Evolutionary conservation across 2,797 vertebrate species (phyloP).

Genomic region (Echeneis naucrates): DNA sequence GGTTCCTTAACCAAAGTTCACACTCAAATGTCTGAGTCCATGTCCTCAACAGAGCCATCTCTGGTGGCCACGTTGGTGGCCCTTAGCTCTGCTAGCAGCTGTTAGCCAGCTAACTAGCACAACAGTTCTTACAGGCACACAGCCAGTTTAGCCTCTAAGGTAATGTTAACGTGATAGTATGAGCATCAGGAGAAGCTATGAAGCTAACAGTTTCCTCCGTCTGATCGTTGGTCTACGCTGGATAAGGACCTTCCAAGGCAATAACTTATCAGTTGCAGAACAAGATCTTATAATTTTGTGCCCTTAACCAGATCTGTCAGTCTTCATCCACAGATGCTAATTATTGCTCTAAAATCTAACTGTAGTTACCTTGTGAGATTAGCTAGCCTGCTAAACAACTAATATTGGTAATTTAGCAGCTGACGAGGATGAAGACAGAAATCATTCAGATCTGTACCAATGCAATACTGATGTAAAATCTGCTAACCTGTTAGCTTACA

Average conservation of each 20-base stretch:
- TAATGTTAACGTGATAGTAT: neutral
- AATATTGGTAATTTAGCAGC: neutral
- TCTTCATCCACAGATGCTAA: neutral
- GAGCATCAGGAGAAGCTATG: neutral
- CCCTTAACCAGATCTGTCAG: neutral
- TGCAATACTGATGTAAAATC: neutral
- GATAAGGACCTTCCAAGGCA: neutral
- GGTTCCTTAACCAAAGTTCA: neutral
- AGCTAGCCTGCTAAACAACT: neutral
- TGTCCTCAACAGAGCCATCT: neutral
- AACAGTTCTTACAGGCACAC: conserved; percentile 2
- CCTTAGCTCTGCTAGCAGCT: neutral
- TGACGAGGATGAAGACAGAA: neutral
- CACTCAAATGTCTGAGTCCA: conserved; percentile 7
- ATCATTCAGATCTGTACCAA: neutral
- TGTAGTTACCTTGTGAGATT: neutral
- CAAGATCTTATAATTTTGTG: neutral
- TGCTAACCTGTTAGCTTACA: neutral
- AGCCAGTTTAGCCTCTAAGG: neutral
- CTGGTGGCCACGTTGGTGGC: neutral
- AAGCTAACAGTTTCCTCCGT: neutral
- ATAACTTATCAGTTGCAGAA: neutral
- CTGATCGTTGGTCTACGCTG: neutral
- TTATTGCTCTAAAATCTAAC: neutral
- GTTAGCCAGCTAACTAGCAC: conserved; percentile 14